These are phyloP conservation scores for Silurus asotus DNA, from an alignment of 2,113 vertebrate genomes.

Conservation along the genomic window DNA sequence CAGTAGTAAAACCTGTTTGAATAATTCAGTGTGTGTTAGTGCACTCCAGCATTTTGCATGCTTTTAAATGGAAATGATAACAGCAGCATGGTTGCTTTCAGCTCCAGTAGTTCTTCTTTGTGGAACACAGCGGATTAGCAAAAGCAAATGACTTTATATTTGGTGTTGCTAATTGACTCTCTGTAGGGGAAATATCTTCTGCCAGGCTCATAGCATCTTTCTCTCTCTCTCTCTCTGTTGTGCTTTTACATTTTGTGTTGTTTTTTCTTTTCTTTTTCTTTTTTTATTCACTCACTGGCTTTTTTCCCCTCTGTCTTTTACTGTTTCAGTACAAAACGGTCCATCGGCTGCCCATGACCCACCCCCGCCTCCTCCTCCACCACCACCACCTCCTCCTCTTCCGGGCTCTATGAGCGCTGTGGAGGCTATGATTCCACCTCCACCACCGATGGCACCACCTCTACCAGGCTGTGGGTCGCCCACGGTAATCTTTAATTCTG, in stretches of 20 bases:
- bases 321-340: slow-evolving; percentile 80
- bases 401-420: slow-evolving; percentile 52
- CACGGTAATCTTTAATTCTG: slow-evolving; percentile 89
- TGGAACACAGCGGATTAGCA: background rate
- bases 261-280: background rate
- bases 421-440: slow-evolving; percentile 70
- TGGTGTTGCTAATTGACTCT: slow-evolving; percentile 17
- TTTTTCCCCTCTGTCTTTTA: slow-evolving; percentile 1
- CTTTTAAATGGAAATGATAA: slow-evolving; percentile 2
- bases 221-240: background rate
- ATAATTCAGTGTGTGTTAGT: background rate
- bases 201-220: slow-evolving; percentile 11
- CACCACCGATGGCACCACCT: slow-evolving; percentile 78
- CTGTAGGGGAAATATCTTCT: slow-evolving; percentile 21
- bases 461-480: slow-evolving; percentile 84
- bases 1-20: background rate
- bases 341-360: slow-evolving; percentile 65
- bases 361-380: slow-evolving; percentile 61
- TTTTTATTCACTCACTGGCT: background rate
- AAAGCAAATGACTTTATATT: slow-evolving; percentile 17
- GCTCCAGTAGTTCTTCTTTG: slow-evolving; percentile 14
- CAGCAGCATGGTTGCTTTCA: background rate
- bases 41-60: background rate
- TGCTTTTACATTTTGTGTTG: slow-evolving; percentile 12
- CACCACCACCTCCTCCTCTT: slow-evolving; percentile 73